Evolutionary conservation across 2,888 invertebrate species (phyloP).

Genomic region (Synanthedon andrenaeformis): DNA sequence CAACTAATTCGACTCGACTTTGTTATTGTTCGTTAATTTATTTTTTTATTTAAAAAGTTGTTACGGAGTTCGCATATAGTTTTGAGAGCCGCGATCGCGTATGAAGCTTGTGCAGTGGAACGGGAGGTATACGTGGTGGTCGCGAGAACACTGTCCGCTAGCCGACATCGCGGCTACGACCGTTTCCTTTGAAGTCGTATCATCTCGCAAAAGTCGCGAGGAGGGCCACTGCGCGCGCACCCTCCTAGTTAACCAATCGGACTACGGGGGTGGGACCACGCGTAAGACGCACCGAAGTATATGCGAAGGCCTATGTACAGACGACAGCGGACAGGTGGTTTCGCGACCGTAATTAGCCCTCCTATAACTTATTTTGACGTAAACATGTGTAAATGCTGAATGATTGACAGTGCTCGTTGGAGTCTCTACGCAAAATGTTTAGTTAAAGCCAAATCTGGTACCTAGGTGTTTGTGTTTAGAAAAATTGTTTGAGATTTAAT

Average conservation of each 20-base stretch:
- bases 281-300: conserved; percentile 70
- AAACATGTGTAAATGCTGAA: conserved; percentile 56
- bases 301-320: conserved; percentile 71
- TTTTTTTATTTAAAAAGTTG: not conserved
- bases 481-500: too few relatives aligned
- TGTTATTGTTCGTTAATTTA: too few relatives aligned
- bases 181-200: conserved; percentile 52
- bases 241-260: conserved; percentile 46
- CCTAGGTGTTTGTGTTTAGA: too few relatives aligned
- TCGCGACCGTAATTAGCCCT: conserved; percentile 67
- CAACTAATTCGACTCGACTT: too few relatives aligned
- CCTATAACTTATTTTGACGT: conserved; percentile 59
- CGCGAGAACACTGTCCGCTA: conserved; percentile 52
- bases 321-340: conserved; percentile 68
- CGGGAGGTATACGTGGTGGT: conserved; percentile 35
- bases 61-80: not conserved
- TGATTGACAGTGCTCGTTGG: conserved; percentile 55
- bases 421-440: conserved; percentile 3
- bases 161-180: conserved; percentile 50
- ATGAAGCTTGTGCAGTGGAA: conserved; percentile 11
- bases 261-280: conserved; percentile 57
- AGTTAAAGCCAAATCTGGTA: too few relatives aligned
- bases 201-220: conserved; percentile 47
- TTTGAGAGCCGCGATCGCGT: conserved; percentile 8
- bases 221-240: conserved; percentile 67